phyloP scores from a whole-genome alignment of 1,140 invertebrate genomes.

The Heliothis subflexa region DNA sequence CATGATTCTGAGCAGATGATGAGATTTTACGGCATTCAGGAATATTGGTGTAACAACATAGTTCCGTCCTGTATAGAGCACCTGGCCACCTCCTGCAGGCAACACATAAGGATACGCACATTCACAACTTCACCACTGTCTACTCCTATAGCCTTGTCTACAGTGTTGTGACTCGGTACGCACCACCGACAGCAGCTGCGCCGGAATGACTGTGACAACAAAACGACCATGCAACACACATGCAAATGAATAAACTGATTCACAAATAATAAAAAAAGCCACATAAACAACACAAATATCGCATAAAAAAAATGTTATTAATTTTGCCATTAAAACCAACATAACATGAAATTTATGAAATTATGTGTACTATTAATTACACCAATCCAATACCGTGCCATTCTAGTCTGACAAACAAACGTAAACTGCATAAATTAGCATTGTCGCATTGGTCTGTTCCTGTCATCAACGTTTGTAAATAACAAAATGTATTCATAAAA shows the following conservation, averaged over 20 bases:
- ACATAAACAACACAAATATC: conserved; percentile 40
- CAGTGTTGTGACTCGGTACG: conserved; percentile 66
- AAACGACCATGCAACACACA: conserved; percentile 79
- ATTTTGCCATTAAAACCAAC: too few species aligned
- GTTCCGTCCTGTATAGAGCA: conserved; percentile 17
- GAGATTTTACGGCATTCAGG: background rate
- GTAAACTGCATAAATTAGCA: conserved; percentile 4
- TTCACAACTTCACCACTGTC: conserved; percentile 63
- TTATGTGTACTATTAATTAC: background rate
- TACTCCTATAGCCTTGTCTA: conserved; percentile 72
- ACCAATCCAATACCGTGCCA: background rate
- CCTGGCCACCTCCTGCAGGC: conserved; percentile 30
- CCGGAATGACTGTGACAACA: conserved; percentile 80
- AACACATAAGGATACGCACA: conserved; percentile 73
- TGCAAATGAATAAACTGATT: conserved; percentile 63
- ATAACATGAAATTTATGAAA: background rate
- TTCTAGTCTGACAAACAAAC: background rate
- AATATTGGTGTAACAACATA: conserved; percentile 21
- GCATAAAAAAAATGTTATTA: background rate
- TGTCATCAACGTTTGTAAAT: conserved; percentile 9
- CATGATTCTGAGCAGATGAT: background rate
- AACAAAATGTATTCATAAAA: conserved; percentile 1
- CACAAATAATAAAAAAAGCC: conserved; percentile 51
- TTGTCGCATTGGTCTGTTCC: background rate
- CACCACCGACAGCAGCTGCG: conserved; percentile 81